Evolutionary conservation across 2,797 vertebrate species (phyloP).

Genomic region (Delichon dasypus): DNA sequence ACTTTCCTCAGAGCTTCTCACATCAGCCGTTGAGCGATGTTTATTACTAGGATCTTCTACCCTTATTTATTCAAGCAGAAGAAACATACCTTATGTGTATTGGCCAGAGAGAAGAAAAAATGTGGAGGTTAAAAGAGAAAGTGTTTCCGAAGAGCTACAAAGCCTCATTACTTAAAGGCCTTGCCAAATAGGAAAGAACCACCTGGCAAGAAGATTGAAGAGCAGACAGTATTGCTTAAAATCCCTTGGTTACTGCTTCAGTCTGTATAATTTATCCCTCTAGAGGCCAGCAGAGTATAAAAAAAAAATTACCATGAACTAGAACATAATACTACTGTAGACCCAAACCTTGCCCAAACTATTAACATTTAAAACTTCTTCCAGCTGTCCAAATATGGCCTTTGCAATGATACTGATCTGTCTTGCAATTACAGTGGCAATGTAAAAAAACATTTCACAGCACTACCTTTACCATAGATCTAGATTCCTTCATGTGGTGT

Average conservation of each 20-base stretch:
- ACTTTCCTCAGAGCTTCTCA: not conserved
- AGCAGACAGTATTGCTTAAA: not conserved
- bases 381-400: not conserved
- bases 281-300: slow-evolving; percentile 75
- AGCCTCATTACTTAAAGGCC: not conserved
- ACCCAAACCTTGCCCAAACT: not conserved
- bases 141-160: not conserved
- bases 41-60: not conserved
- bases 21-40: not conserved
- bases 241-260: not conserved
- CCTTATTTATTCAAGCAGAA: not conserved
- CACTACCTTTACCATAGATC: not conserved
- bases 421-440: not conserved
- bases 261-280: slow-evolving; percentile 54
- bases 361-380: not conserved
- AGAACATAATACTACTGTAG: not conserved
- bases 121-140: not conserved
- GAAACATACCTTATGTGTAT: not conserved
- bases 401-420: not conserved
- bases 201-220: not conserved
- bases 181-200: not conserved
- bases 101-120: not conserved
- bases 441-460: not conserved
- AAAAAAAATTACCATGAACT: slow-evolving; percentile 24
- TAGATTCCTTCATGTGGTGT: not conserved